Conservation (phyloP, 2,888 invertebrate genomes). For the Parascotia fuliginaria region DNA sequence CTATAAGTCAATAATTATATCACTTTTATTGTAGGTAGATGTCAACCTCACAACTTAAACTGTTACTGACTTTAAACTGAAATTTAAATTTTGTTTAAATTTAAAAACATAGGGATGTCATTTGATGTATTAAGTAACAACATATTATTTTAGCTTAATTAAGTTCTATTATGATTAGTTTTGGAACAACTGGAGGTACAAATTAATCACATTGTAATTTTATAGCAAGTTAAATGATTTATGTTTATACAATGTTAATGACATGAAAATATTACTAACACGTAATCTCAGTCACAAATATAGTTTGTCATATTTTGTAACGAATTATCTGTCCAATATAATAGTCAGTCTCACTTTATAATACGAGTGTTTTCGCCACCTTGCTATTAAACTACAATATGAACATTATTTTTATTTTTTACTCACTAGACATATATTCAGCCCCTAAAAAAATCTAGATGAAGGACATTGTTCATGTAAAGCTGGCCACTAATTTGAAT, state of each 20-base stretch:
- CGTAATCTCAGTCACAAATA: slow-evolving; percentile 15
- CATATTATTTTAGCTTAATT: slow-evolving; percentile 47
- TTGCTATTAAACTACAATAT: slow-evolving; percentile 59
- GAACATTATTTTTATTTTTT: slow-evolving; percentile 45
- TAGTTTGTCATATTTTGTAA: slow-evolving; percentile 8
- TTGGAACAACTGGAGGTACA: slow-evolving; percentile 44
- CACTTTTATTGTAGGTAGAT: slow-evolving; percentile 33
- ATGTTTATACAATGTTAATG: slow-evolving; percentile 10
- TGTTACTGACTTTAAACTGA: slow-evolving; percentile 18
- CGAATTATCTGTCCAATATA: slow-evolving; percentile 16
- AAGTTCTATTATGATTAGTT: slow-evolving; percentile 38
- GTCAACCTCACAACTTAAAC: slow-evolving; percentile 16
- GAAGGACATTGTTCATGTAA: not conserved
- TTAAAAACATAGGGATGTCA: slow-evolving; percentile 10
- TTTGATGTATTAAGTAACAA: slow-evolving; percentile 34
- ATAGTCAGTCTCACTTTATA: slow-evolving; percentile 52
- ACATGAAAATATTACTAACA: slow-evolving; percentile 11
- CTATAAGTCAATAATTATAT: slow-evolving; percentile 46
- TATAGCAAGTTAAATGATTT: slow-evolving; percentile 55
- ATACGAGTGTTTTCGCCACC: slow-evolving; percentile 38
- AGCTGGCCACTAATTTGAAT: no score
- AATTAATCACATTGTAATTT: slow-evolving; percentile 46
- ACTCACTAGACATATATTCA: slow-evolving; percentile 56
- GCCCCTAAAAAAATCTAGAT: slow-evolving; percentile 6
- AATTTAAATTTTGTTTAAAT: slow-evolving; percentile 24